Evolutionary conservation across 2,888 invertebrate species (phyloP).

Genomic region (Ectemnius cavifrons): DNA sequence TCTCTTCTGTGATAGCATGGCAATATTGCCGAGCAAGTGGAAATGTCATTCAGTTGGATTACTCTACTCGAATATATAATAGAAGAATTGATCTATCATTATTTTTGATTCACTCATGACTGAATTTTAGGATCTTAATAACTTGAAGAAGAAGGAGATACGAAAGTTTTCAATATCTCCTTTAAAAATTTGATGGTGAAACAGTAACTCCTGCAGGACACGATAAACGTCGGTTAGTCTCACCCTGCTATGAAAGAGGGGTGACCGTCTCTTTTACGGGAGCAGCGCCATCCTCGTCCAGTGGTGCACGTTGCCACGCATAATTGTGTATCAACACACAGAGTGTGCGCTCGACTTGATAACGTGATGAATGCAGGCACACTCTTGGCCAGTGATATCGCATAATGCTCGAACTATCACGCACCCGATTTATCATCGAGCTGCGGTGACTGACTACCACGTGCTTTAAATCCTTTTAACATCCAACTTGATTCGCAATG

Average conservation of each 20-base stretch:
- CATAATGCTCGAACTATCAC: conserved; percentile 26
- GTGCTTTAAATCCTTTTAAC: conserved; percentile 34
- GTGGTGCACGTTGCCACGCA: conserved; percentile 72
- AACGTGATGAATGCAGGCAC: conserved; percentile 75
- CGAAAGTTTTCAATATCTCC: too few relatives aligned
- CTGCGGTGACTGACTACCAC: conserved; percentile 55
- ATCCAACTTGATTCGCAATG: too few relatives aligned
- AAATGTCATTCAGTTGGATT: too few relatives aligned
- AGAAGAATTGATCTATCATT: too few relatives aligned
- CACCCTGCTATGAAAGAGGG: conserved; percentile 27
- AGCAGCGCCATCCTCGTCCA: conserved; percentile 25
- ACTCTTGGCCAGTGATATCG: conserved; percentile 48
- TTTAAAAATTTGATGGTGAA: too few relatives aligned
- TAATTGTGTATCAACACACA: conserved; percentile 77
- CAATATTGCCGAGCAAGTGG: too few relatives aligned
- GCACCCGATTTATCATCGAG: conserved; percentile 41
- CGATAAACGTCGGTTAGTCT: conserved; percentile 50
- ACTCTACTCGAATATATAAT: too few relatives aligned
- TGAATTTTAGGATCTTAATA: too few relatives aligned
- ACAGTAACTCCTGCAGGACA: too few relatives aligned
- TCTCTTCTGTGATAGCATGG: too few relatives aligned
- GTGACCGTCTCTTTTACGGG: conserved; percentile 25
- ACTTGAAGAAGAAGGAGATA: too few relatives aligned
- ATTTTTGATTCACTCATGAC: too few relatives aligned
- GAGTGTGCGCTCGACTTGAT: conserved; percentile 73